phyloP scores from a whole-genome alignment of 1,140 invertebrate genomes.

The Lordiphosa clarofinis region DNA sequence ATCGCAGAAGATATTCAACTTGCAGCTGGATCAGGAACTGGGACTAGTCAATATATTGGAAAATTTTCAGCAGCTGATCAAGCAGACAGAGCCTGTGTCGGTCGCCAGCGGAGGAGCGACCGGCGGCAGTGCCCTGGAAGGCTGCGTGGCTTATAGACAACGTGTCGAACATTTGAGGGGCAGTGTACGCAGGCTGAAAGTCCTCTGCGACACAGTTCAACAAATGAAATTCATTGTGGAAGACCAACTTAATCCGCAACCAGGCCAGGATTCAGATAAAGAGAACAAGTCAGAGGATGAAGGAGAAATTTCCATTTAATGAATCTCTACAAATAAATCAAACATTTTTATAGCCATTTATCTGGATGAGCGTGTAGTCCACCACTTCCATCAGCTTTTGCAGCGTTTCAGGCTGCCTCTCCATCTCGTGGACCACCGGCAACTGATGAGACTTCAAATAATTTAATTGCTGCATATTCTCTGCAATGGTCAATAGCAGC shows the following conservation, averaged over 20 bases:
- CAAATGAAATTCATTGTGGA: slow-evolving; percentile 38
- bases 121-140: slow-evolving; percentile 23
- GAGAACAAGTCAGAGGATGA: not conserved
- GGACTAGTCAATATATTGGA: slow-evolving; percentile 52
- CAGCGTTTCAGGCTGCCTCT: slow-evolving; percentile 21
- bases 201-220: slow-evolving; percentile 40
- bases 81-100: slow-evolving; percentile 7
- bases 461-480: slow-evolving; percentile 57
- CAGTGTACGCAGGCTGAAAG: slow-evolving; percentile 58
- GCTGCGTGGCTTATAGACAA: slow-evolving; percentile 30
- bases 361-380: slow-evolving; percentile 49
- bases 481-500: slow-evolving; percentile 32
- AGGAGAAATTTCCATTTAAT: slow-evolving; percentile 3
- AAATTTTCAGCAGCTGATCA: slow-evolving; percentile 41
- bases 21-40: slow-evolving; percentile 34
- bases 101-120: slow-evolving; percentile 6
- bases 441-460: slow-evolving; percentile 49
- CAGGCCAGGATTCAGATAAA: slow-evolving; percentile 16
- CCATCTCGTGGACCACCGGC: slow-evolving; percentile 16
- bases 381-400: slow-evolving; percentile 59
- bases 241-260: slow-evolving; percentile 10
- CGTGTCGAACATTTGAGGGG: slow-evolving; percentile 50
- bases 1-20: slow-evolving; percentile 24
- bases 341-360: slow-evolving; percentile 33
- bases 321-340: not conserved